phyloP scores from a whole-genome alignment of 2,888 invertebrate species.

The Pollenia amentaria region DNA sequence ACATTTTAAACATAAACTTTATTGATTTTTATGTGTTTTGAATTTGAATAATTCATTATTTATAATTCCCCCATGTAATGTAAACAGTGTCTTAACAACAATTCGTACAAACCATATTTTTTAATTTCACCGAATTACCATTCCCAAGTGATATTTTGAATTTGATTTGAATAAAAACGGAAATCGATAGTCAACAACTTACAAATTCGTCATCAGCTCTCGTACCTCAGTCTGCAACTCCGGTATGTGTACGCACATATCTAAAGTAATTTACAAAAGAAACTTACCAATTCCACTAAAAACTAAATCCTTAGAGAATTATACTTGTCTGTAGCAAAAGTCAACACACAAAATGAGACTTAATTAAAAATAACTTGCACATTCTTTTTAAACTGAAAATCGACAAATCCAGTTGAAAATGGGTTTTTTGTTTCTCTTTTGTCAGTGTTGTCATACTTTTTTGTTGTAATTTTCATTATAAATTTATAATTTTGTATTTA shows the following conservation, averaged over 20 bases:
- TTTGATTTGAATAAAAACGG: slow-evolving; percentile 46
- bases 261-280: slow-evolving; percentile 4
- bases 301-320: slow-evolving; percentile 57
- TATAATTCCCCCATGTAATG: neutral
- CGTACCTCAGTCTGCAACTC: too few relatives aligned
- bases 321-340: slow-evolving; percentile 8
- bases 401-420: slow-evolving; percentile 35
- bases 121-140: slow-evolving; percentile 48
- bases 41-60: too few relatives aligned
- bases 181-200: slow-evolving; percentile 36
- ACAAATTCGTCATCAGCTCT: slow-evolving; percentile 40
- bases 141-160: slow-evolving; percentile 41
- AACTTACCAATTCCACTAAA: neutral
- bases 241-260: neutral
- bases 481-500: slow-evolving; percentile 8
- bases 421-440: neutral
- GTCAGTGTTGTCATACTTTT: neutral
- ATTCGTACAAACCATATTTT: neutral
- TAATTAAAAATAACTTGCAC: slow-evolving; percentile 43
- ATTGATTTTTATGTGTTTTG: too few relatives aligned
- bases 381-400: slow-evolving; percentile 32
- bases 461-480: neutral
- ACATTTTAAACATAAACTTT: too few relatives aligned
- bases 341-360: slow-evolving; percentile 31
- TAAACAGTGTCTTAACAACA: neutral